Evolutionary conservation across 2,888 invertebrate genomes (phyloP), one percentile per base, ranked within the genome.

Genomic region (Rhagium mordax): DNA sequence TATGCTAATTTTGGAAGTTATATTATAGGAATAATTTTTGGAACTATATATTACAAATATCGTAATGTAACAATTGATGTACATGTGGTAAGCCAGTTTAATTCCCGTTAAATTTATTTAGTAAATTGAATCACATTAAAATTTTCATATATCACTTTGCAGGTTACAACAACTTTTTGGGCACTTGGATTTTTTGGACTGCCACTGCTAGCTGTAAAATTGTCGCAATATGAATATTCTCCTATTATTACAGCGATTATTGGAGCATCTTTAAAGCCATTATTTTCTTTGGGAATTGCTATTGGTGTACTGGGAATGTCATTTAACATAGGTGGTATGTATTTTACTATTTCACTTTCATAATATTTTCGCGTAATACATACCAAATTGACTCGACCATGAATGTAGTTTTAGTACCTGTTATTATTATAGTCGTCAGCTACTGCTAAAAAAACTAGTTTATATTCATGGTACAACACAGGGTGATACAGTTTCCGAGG

Each of bases 21-120:
- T 55, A 48, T 49, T 10, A 15, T 70, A 21, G 70, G 70, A 15
- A 21, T 70, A n/a, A 15, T 70, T 2, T 70, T 70, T 33, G 70
- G 70, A 53, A 13, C 48, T 20, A 47, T 70, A 49, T 62, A 59
- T 16, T 20, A 53, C 3, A 24, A 27, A 20, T 57, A 59, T 41
- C 57, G 41, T 21, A 59, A 47, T n/a, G 18, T 15, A 0, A 27
- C 13, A 10, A 48, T 68, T 10, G 0, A 47, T 18, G 6, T n/a
- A 8, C 57, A 20, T 41, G 47, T 33, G 15, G 67, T 68, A 10
- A 51, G 18, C 10, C 0, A 51, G 3, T 20, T 18, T 18, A 16
- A 49, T n/a, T n/a, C n/a, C n/a, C 5, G 18, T 16, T 10, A 6
- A 4, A 10, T 13, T 10, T 33, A 33, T 33, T 29, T 29, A 10